Base-by-base conservation (phyloP, 2,797 vertebrate genomes). In the Mus minutoides region DNA sequence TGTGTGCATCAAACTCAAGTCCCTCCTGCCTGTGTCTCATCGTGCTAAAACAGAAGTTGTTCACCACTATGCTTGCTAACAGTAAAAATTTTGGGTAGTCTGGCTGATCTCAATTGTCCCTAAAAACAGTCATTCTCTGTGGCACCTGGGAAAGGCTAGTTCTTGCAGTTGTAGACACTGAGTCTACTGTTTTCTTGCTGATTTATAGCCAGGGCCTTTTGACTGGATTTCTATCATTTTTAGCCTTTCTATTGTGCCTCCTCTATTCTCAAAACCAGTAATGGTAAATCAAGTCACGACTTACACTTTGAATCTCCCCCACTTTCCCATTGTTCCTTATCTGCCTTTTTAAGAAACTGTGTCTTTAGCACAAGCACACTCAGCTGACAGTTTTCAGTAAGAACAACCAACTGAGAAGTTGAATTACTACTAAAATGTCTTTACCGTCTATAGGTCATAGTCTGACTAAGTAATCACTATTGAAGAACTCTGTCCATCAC, bases 61-160 rank as follows among this genome's bases (percentile, higher is more conserved):
- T 5, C 1, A 17, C 29, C 1, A 0, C 29, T 12, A 1, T 11
- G 19, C 4, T 22, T 40, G 4, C 6, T 40, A 29, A 69, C 13
- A 40, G 2, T 52, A 11, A 46, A 24, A 12, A 3, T 46, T 46
- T 95, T 46, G 26, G 43, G 19, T 29, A 37, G 1, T 2, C 54
- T 26, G 0, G 4, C 24, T 67, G 40, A 67, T 24, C 14, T 3
- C 31, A 54, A 29, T 26, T 22, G 2, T 5, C 17, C 12, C 56
- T n/a, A 6, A 24, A 12, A 78, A 21, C 8, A 37, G 21, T 52
- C 11, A 1, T 4, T 71, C 1, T 0, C 1, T 56, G 4, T 4
- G 4, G 0, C 43, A 13, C 19, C 26, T 13, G 19, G 26, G 4
- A 43, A 62, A 85, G 64, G 17, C 37, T 14, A 62, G 21, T 64